These are phyloP conservation scores for Acronicta leporina DNA, from an alignment of 2,888 invertebrate species.

Conservation along the genomic window DNA sequence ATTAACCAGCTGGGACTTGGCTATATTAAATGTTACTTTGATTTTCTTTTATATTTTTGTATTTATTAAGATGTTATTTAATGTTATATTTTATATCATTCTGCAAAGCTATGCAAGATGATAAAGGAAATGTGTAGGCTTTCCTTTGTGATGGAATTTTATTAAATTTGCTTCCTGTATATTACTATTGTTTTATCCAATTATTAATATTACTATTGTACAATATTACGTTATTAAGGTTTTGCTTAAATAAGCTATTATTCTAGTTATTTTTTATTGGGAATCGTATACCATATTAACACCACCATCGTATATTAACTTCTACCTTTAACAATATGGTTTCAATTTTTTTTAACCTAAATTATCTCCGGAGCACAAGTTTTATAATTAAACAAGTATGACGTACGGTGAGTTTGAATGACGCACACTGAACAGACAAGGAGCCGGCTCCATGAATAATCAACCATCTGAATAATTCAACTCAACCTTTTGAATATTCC, in stretches of 20 bases:
- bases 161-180: slow-evolving; percentile 2
- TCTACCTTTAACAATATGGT: not conserved
- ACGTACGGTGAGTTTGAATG: slow-evolving; percentile 39
- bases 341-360: slow-evolving; percentile 24
- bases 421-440: slow-evolving; percentile 35
- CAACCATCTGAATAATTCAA: slow-evolving; percentile 57
- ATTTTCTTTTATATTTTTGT: slow-evolving; percentile 20
- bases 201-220: not conserved
- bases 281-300: no score
- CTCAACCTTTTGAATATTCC: slow-evolving; percentile 50
- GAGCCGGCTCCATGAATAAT: slow-evolving; percentile 53
- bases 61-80: slow-evolving; percentile 15
- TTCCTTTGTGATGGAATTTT: slow-evolving; percentile 4
- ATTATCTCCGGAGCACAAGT: slow-evolving; percentile 29
- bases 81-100: slow-evolving; percentile 25
- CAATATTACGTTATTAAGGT: not conserved
- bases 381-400: slow-evolving; percentile 50
- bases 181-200: not conserved
- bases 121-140: slow-evolving; percentile 6
- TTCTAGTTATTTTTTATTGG: not conserved
- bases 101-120: not conserved
- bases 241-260: no score
- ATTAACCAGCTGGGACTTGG: slow-evolving; percentile 41
- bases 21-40: slow-evolving; percentile 31
- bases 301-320: no score